phyloP scores from a whole-genome alignment of 2,113 vertebrate genomes.

The Oryzias melastigma region DNA sequence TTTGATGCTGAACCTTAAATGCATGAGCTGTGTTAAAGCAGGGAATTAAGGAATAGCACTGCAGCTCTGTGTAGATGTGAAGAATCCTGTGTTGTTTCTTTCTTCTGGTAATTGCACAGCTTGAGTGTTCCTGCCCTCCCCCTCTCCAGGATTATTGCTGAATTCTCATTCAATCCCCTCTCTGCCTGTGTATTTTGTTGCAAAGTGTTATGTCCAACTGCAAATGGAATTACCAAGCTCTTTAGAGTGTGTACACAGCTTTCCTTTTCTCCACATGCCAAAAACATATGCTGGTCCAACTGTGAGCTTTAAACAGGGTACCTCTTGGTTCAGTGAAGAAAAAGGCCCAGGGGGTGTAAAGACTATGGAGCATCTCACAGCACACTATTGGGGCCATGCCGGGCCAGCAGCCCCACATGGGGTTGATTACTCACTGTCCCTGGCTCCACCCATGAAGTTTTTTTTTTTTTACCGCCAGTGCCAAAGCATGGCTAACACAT shows the following conservation, averaged over 20 bases:
- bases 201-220: conserved; percentile 59
- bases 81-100: conserved; percentile 42
- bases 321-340: conserved; percentile 48
- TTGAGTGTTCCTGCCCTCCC: conserved; percentile 53
- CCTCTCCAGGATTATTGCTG: conserved; percentile 48
- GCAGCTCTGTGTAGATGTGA: conserved; percentile 58
- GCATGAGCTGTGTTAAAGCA: conserved; percentile 42
- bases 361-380: too few species aligned
- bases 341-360: conserved; percentile 38
- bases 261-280: conserved; percentile 56
- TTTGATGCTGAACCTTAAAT: conserved; percentile 26
- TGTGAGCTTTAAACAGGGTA: conserved; percentile 44
- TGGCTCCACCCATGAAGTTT: too few species aligned
- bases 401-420: too few species aligned
- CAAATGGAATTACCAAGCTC: conserved; percentile 61
- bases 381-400: too few species aligned
- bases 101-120: conserved; percentile 65
- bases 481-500: too few species aligned
- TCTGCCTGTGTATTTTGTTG: conserved; percentile 46
- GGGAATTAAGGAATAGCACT: conserved; percentile 56
- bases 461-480: too few species aligned
- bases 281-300: conserved; percentile 60
- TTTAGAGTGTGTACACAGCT: conserved; percentile 46
- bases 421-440: too few species aligned
- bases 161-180: conserved; percentile 55